Conservation (phyloP, 2,113 vertebrate genomes). For the Leptobrachium leishanense region DNA sequence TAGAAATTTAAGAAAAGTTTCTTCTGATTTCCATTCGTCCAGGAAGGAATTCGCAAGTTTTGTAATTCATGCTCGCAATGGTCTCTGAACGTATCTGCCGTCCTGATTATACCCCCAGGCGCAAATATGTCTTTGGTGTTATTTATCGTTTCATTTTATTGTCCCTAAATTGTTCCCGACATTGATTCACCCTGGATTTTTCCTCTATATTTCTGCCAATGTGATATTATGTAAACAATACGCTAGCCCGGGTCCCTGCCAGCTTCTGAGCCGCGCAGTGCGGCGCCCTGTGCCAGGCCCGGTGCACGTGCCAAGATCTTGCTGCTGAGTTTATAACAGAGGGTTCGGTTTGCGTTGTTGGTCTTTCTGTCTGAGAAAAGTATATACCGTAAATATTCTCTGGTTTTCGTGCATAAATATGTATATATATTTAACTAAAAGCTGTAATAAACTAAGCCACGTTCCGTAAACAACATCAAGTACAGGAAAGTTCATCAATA, state of each 20-base stretch:
- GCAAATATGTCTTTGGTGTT: slow-evolving; percentile 3
- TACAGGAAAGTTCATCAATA: slow-evolving; percentile 36
- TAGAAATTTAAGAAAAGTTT: no score
- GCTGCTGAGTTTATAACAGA: slow-evolving; percentile 21
- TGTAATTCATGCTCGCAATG: no score
- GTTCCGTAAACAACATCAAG: slow-evolving; percentile 27
- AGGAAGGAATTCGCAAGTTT: no score
- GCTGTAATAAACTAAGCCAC: slow-evolving; percentile 39
- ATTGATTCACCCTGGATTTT: slow-evolving; percentile 37
- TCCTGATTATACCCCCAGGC: background rate
- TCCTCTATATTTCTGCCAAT: slow-evolving; percentile 32
- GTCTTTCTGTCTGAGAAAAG: slow-evolving; percentile 30
- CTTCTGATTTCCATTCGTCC: no score
- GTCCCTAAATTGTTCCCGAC: slow-evolving; percentile 27
- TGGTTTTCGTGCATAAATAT: slow-evolving; percentile 11
- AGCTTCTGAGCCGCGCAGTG: background rate
- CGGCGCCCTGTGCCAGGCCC: slow-evolving; percentile 8
- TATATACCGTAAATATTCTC: slow-evolving; percentile 29
- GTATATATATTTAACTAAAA: slow-evolving; percentile 11
- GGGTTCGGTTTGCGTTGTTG: slow-evolving; percentile 19
- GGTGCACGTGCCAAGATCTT: slow-evolving; percentile 28
- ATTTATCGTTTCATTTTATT: background rate
- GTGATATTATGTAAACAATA: slow-evolving; percentile 41
- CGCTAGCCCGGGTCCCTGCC: slow-evolving; percentile 21
- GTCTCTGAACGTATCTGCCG: no score